Evolutionary conservation across 2,113 vertebrate genomes (phyloP).

Genomic region (Micronisus gabar): DNA sequence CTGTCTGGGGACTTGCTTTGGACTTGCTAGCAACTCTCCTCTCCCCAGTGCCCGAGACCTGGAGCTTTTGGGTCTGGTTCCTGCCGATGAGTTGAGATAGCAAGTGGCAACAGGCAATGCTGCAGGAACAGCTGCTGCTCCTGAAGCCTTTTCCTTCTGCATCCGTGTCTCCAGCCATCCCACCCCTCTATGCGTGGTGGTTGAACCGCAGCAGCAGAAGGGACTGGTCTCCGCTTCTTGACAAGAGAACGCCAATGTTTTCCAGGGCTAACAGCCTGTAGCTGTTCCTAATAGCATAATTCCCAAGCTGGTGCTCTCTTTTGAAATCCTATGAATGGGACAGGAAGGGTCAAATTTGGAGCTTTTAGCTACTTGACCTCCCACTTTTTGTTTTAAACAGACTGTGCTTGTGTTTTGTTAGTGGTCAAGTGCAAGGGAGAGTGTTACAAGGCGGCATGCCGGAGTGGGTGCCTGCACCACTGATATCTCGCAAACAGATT

Average conservation of each 20-base stretch:
- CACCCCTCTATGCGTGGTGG: fast-evolving
- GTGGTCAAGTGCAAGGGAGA: background rate
- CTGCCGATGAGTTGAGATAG: fast-evolving
- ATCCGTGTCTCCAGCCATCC: background rate
- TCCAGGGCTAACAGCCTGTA: background rate
- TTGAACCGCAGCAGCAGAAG: background rate
- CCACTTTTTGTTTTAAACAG: background rate
- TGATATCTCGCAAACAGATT: background rate
- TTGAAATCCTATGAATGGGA: background rate
- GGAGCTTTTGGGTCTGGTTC: background rate
- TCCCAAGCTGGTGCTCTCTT: background rate
- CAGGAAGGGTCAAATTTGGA: background rate
- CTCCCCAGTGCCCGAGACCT: fast-evolving
- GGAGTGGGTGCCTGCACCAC: background rate
- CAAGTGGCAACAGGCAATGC: background rate
- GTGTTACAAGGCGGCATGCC: background rate
- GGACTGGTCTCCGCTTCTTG: background rate
- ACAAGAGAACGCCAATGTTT: background rate
- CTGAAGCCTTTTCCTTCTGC: background rate
- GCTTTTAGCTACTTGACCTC: background rate
- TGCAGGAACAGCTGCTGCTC: background rate
- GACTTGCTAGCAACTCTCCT: background rate
- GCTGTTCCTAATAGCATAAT: background rate
- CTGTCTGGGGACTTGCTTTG: background rate
- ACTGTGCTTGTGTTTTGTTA: background rate